Conservation (phyloP, 2,797 vertebrate species). For the Mormyrus hasselquistii region DNA sequence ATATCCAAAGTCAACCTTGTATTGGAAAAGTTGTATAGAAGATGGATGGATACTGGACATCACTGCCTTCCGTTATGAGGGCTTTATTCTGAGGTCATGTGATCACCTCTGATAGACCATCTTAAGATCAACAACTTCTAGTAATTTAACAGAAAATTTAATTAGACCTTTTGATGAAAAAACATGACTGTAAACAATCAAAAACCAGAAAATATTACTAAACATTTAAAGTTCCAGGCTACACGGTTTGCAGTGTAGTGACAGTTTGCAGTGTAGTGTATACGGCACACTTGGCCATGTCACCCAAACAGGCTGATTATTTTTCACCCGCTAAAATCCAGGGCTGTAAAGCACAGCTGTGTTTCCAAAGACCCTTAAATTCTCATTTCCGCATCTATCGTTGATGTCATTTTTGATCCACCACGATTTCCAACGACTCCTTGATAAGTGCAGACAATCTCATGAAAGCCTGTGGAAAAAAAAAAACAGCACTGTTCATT, state of each 20-base stretch:
- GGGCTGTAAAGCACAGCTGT: neutral
- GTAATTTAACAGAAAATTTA: neutral
- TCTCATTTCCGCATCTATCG: constrained; percentile 15
- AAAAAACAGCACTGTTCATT: constrained; percentile 15
- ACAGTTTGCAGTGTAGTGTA: neutral
- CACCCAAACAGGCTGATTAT: neutral
- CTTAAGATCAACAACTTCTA: neutral
- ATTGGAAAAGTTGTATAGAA: neutral
- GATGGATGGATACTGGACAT: neutral
- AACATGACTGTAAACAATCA: neutral
- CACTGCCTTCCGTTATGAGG: neutral
- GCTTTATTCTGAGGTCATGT: neutral
- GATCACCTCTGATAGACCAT: neutral
- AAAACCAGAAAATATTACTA: neutral
- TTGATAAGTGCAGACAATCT: constrained; percentile 79
- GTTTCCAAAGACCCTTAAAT: neutral
- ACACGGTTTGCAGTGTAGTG: neutral
- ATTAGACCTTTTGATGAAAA: neutral
- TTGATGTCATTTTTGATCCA: neutral
- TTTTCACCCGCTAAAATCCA: neutral
- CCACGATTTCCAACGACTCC: constrained; percentile 59
- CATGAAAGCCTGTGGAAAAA: constrained; percentile 72
- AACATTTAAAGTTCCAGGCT: neutral
- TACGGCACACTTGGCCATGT: neutral
- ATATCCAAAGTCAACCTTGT: neutral